Evolutionary conservation across 1,140 invertebrate species (phyloP), one percentile per base, ranked within the genome.

Genomic region (Eriocheir sinensis): DNA sequence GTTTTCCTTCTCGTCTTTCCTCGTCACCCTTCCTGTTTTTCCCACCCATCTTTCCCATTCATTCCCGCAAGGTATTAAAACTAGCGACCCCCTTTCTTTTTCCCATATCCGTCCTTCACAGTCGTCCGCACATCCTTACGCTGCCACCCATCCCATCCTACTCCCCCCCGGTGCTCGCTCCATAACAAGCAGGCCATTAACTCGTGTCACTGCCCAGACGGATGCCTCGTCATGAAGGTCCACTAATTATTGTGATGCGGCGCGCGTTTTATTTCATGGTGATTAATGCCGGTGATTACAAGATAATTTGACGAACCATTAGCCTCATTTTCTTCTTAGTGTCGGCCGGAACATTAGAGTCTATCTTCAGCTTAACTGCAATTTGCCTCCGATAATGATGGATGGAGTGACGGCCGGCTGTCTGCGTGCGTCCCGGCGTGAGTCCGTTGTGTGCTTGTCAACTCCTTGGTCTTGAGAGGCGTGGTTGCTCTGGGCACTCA

Each of bases 271-370:
- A 72, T 72, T 72, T 72, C 60, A 72, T 72, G 60, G 60, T 72
- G 60, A 72, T 72, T 72, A 72, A 72, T 72, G 60, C 27, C 27
- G 21, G 60, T 72, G 60, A 72, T 72, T 72, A n/a, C 60, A 2
- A 72, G 60, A 72, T 72, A 72, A 72, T 72, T 72, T 72, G n/a
- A n/a, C 60, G 21, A n/a, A 72, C 60, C 60, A 72, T 72, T 72
- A n/a, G 60, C 60, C 60, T 72, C 60, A 72, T 72, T 72, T 72
- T 72, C 60, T 72, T 72, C 60, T 72, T 72, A 72, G 60, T 72
- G 60, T 72, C 60, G 27, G 60, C 2, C 21, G 21, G 60, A 8
- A 1, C 60, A 72, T 72, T 72, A 72, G 17, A 72, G 60, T 72
- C 60, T 12, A 72, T 72, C 60, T 72, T 72, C 60, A 72, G 60